Percentiles rank a stretch among this genome's conserved stretches.
Conservation (phyloP, 2,797 vertebrate genomes). For the Cirrhinus molitorella region DNA sequence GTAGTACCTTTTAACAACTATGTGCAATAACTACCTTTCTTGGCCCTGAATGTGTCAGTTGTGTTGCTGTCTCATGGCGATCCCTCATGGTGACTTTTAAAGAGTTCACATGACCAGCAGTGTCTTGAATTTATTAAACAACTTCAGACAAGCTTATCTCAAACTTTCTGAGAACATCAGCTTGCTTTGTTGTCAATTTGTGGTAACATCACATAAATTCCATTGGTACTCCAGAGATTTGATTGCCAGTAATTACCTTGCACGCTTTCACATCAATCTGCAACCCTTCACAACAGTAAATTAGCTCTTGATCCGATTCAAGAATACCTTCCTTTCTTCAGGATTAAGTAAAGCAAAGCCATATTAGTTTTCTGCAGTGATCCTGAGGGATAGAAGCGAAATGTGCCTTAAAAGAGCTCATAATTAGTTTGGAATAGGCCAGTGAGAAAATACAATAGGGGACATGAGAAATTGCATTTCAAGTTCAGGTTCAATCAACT, state of each 20-base stretch:
- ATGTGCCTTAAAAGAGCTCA: constrained; percentile 49
- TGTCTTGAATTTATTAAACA: not conserved
- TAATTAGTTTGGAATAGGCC: constrained; percentile 59
- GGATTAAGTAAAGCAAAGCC: constrained; percentile 44
- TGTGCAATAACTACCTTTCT: not conserved
- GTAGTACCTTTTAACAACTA: not conserved
- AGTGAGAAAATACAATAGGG: constrained; percentile 58
- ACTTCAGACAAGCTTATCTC: not conserved
- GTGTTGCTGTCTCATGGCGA: not conserved
- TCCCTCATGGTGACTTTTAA: not conserved
- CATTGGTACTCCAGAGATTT: not conserved
- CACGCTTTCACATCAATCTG: not conserved
- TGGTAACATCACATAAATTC: constrained; percentile 22
- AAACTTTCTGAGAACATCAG: constrained; percentile 8
- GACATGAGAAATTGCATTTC: constrained; percentile 61
- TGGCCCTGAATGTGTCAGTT: no score
- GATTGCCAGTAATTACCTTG: not conserved
- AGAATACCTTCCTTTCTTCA: not conserved
- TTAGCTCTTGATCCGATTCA: constrained; percentile 1
- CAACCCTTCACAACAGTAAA: not conserved
- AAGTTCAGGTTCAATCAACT: constrained; percentile 70
- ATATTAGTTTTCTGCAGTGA: constrained; percentile 49
- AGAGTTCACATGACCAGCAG: not conserved
- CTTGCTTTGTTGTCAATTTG: constrained; percentile 4
- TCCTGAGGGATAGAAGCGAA: constrained; percentile 31